A percentile compares a stretch with the other conserved stretches of the same genome.
These are phyloP conservation scores for Paracyclopina nana DNA, from an alignment of 1,140 invertebrate species.

Conservation along the genomic window DNA sequence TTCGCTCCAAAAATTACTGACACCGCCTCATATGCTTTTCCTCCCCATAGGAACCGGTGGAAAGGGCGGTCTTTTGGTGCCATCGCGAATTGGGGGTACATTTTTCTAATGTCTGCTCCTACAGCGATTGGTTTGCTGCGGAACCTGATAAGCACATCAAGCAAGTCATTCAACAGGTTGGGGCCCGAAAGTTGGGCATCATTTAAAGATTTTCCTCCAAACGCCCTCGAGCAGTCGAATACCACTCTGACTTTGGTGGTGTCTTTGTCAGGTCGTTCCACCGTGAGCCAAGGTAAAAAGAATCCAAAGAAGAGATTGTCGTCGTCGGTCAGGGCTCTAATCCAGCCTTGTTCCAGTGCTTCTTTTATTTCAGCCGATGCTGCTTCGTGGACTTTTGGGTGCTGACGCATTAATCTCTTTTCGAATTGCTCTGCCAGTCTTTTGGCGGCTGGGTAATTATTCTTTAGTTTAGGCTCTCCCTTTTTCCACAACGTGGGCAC, in stretches of 20 bases:
- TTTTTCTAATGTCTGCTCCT: conserved; percentile 17
- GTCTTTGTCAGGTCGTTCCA: no score
- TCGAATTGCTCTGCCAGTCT: no score
- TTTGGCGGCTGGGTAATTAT: no score
- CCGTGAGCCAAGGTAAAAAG: no score
- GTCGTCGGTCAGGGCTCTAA: no score
- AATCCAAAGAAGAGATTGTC: no score
- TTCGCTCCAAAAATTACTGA: conserved; percentile 20
- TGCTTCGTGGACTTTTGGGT: no score
- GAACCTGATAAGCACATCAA: conserved; percentile 17
- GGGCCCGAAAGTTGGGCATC: conserved; percentile 16
- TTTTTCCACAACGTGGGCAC: no score
- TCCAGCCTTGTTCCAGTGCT: no score
- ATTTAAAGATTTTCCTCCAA: conserved; percentile 15
- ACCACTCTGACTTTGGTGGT: conserved; percentile 19
- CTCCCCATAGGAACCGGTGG: conserved; percentile 21
- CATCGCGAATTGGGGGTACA: conserved; percentile 18
- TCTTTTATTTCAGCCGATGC: no score
- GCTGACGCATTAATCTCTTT: no score
- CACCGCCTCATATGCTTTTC: conserved; percentile 17
- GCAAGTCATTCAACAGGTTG: conserved; percentile 15
- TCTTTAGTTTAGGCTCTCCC: no score
- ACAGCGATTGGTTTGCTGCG: conserved; percentile 13
- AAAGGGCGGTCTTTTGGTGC: conserved; percentile 14
- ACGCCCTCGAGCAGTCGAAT: conserved; percentile 18